phyloP scores from a whole-genome alignment of 2,113 vertebrate genomes.

The Dipodomys merriami region DNA sequence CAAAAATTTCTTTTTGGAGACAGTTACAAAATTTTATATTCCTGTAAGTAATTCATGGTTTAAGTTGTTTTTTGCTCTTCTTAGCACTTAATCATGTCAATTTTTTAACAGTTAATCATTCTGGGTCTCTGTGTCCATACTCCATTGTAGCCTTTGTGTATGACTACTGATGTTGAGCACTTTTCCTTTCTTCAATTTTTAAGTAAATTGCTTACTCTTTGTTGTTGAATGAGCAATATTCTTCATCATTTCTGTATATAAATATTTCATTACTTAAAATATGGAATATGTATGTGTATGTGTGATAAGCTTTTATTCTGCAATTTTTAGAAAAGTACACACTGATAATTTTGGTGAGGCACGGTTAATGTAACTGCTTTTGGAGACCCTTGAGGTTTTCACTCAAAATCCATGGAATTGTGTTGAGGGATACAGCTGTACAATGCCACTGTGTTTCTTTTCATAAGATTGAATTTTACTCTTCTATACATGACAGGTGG shows the following conservation, averaged over 20 bases:
- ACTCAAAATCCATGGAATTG: not conserved
- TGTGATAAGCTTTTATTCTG: not conserved
- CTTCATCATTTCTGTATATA: not conserved
- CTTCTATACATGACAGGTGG: not conserved
- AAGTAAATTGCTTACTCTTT: not conserved
- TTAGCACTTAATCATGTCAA: not conserved
- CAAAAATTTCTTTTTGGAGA: not conserved
- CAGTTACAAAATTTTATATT: not conserved
- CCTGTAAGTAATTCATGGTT: not conserved
- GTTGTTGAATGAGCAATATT: not conserved
- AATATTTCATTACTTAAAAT: not conserved
- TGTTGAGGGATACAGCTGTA: not conserved
- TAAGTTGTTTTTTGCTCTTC: not conserved
- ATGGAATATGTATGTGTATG: too few species aligned
- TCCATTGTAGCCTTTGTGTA: not conserved
- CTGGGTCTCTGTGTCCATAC: too few species aligned
- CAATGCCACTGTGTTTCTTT: not conserved
- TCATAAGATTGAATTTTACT: not conserved
- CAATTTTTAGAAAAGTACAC: not conserved
- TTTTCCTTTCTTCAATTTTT: not conserved
- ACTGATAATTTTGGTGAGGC: not conserved
- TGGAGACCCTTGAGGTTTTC: not conserved
- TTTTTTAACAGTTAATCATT: not conserved
- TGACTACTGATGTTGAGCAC: not conserved
- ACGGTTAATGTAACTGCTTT: not conserved